These are phyloP conservation scores for Adelges cooleyi DNA, from an alignment of 1,140 invertebrate species.

Conservation along the genomic window DNA sequence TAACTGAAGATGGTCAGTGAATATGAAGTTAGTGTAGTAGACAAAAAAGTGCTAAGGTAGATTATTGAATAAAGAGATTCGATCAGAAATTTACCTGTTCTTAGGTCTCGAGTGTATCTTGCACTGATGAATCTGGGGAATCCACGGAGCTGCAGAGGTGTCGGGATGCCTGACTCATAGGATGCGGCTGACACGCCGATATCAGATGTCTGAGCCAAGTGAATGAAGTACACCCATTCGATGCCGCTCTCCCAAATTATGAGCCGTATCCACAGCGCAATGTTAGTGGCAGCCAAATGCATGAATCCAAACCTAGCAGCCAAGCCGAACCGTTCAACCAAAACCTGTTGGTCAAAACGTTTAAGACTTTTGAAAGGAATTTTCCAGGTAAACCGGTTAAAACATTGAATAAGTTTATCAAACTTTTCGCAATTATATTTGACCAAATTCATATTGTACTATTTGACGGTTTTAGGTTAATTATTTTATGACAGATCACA, in stretches of 20 bases:
- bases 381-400: too few species aligned
- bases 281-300: constrained; percentile 49
- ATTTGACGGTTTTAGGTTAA: too few species aligned
- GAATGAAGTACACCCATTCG: constrained; percentile 45
- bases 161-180: constrained; percentile 35
- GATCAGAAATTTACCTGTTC: too few species aligned
- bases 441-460: too few species aligned
- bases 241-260: constrained; percentile 48
- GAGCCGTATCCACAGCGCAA: constrained; percentile 49
- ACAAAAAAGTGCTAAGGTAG: too few species aligned
- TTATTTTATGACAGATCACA: too few species aligned
- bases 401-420: too few species aligned
- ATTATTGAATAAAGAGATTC: too few species aligned
- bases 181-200: constrained; percentile 31
- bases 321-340: constrained; percentile 45
- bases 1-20: too few species aligned
- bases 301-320: constrained; percentile 48
- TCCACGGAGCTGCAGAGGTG: constrained; percentile 40
- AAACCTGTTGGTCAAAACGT: constrained; percentile 39
- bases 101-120: constrained; percentile 30
- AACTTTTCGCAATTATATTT: too few species aligned
- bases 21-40: too few species aligned
- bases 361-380: too few species aligned
- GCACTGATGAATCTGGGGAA: constrained; percentile 39
- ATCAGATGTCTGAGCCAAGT: constrained; percentile 38